phyloP scores from a whole-genome alignment of 2,797 vertebrate genomes.

The Gallirallus australis region DNA sequence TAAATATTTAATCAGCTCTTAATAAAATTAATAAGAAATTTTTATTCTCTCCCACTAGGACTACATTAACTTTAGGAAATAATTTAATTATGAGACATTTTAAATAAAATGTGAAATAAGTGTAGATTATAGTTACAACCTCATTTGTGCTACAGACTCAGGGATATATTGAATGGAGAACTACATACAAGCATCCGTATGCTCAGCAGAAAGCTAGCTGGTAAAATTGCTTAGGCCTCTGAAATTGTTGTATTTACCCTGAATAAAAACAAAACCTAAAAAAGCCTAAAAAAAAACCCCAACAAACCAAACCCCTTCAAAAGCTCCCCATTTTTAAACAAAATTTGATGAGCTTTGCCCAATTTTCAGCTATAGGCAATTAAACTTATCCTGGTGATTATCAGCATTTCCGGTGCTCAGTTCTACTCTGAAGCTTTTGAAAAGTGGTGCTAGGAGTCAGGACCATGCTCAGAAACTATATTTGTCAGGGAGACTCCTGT shows the following conservation, averaged over 20 bases:
- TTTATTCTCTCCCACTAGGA: neutral
- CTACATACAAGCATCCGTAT: neutral
- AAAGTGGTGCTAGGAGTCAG: neutral
- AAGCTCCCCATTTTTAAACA: too few relatives aligned
- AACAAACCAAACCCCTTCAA: too few relatives aligned
- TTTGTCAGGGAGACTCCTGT: neutral
- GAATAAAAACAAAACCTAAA: neutral
- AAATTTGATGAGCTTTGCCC: neutral
- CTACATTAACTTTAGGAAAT: neutral
- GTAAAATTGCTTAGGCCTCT: neutral
- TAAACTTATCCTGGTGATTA: neutral
- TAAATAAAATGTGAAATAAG: neutral
- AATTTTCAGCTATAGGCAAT: neutral
- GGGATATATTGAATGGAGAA: neutral
- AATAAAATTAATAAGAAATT: conserved; percentile 13
- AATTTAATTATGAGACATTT: neutral
- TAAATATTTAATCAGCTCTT: conserved; percentile 33
- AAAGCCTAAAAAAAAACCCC: neutral
- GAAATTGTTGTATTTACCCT: neutral
- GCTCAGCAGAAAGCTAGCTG: neutral
- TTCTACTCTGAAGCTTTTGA: neutral
- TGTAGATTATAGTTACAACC: neutral
- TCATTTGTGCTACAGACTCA: neutral
- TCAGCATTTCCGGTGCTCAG: neutral
- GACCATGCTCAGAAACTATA: neutral